Evolutionary conservation across 2,888 invertebrate genomes (phyloP), one percentile per base, ranked within the genome.

Genomic region (Limnephilus auricula): DNA sequence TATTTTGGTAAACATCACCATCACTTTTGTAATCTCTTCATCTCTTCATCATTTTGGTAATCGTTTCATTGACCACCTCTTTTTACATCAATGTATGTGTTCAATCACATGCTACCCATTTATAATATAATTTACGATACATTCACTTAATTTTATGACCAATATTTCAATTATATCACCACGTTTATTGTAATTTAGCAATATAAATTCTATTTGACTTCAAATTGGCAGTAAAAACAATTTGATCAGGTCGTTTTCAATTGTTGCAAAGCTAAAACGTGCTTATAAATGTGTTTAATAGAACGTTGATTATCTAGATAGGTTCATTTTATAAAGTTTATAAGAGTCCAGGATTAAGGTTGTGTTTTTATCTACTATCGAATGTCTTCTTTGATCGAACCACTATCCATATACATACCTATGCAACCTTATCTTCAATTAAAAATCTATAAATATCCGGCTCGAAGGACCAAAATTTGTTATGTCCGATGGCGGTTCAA

Each of bases 141-240:
- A 65, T 65, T 65, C n/a, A 9, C 65, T 9, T 65, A 9, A 65
- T 25, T 65, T 65, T 65, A 65, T n/a, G 65, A 65, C 25, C n/a
- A 65, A n/a, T 65, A 65, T n/a, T 65, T 65, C 65, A 65, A 65
- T 65, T n/a, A 65, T 65, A 25, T 65, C 65, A 65, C 25, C 65
- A n/a, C 6, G 65, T 65, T 82, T 82, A 82, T 32, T 82, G 18
- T 82, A 82, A 82, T 31, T 4, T 10, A 15, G 9, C 82, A 18
- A 82, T 82, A 34, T 32, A 37, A 82, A 82, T 82, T 82, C 34
- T 25, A 82, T 82, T 82, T 82, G 82, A 82, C 34, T 82, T 34
- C 34, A 82, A 82, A 82, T 82, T 37, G 32, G 82, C n/a, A 18
- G 25, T 82, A 82, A 82, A 82, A 25, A 37, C 82, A 37, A 82